phyloP scores from a whole-genome alignment of 2,888 invertebrate species.

The Esperia sulphurella region DNA sequence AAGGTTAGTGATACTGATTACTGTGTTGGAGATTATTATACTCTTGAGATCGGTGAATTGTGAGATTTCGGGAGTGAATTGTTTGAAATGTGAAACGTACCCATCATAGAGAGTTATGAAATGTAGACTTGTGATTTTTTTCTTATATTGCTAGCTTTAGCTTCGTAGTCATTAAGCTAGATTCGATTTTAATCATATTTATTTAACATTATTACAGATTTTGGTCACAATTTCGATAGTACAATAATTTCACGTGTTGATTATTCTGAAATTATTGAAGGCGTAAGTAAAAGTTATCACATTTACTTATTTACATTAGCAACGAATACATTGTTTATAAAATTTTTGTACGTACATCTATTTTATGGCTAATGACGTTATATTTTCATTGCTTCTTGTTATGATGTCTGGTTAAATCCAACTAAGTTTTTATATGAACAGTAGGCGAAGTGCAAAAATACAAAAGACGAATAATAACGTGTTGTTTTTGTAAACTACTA shows the following conservation, averaged over 20 bases:
- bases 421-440: neutral
- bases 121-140: conserved; percentile 60
- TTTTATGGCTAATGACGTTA: conserved; percentile 1
- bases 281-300: conserved; percentile 9
- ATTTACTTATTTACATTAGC: conserved; percentile 2
- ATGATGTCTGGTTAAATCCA: neutral
- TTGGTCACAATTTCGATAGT: conserved; percentile 52
- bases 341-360: conserved; percentile 12
- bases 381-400: conserved; percentile 6
- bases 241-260: conserved; percentile 19
- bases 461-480: neutral
- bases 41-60: conserved; percentile 55
- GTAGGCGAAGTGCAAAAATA: neutral
- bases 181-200: conserved; percentile 59
- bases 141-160: conserved; percentile 70
- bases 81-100: conserved; percentile 56
- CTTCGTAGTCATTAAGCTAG: conserved; percentile 73
- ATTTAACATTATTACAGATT: conserved; percentile 51
- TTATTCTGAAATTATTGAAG: conserved; percentile 9
- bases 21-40: conserved; percentile 57
- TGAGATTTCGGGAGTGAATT: conserved; percentile 51
- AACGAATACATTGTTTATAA: conserved; percentile 10
- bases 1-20: conserved; percentile 78
- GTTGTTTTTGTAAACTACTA: neutral
- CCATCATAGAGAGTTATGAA: conserved; percentile 45